A percentile compares a stretch with the other conserved stretches of the same genome.
These are phyloP conservation scores for Pardosa pseudoannulata DNA, from an alignment of 2,888 invertebrate species.

Conservation along the genomic window DNA sequence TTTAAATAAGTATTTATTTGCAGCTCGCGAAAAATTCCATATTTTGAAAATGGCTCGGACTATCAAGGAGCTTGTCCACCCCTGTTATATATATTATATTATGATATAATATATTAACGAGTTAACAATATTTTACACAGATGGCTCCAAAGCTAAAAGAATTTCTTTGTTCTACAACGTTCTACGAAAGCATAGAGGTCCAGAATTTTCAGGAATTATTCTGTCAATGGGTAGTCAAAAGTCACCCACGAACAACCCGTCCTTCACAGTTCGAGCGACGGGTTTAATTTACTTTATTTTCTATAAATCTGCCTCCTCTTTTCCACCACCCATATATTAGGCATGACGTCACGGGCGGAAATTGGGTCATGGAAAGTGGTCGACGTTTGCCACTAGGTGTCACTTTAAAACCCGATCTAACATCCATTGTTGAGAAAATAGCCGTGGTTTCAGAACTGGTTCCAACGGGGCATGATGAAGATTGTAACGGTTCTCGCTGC, in stretches of 20 bases:
- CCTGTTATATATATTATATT: too few relatives aligned
- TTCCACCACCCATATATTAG: conserved; percentile 45
- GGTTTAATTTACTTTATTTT: conserved; percentile 39
- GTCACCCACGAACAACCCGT: background rate
- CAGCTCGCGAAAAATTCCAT: too few relatives aligned
- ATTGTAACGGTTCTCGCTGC: conserved; percentile 46
- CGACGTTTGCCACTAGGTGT: conserved; percentile 46
- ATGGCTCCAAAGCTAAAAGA: too few relatives aligned
- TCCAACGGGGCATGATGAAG: conserved; percentile 43
- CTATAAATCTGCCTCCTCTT: conserved; percentile 31
- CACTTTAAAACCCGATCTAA: conserved; percentile 24
- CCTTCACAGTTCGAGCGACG: background rate
- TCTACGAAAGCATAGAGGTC: too few relatives aligned
- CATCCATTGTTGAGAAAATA: conserved; percentile 26
- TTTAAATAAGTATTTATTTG: too few relatives aligned
- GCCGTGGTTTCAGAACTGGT: conserved; percentile 51
- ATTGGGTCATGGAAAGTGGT: conserved; percentile 68
- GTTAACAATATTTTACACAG: too few relatives aligned
- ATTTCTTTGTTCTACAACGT: too few relatives aligned
- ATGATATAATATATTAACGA: too few relatives aligned
- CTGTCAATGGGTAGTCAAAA: background rate
- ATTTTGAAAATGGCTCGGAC: too few relatives aligned
- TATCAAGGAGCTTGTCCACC: too few relatives aligned
- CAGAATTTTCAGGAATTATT: too few relatives aligned
- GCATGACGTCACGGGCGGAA: conserved; percentile 45